Evolutionary conservation across 2,888 invertebrate genomes (phyloP), one percentile per base, ranked within the genome.

Genomic region (Artemia sinica): DNA sequence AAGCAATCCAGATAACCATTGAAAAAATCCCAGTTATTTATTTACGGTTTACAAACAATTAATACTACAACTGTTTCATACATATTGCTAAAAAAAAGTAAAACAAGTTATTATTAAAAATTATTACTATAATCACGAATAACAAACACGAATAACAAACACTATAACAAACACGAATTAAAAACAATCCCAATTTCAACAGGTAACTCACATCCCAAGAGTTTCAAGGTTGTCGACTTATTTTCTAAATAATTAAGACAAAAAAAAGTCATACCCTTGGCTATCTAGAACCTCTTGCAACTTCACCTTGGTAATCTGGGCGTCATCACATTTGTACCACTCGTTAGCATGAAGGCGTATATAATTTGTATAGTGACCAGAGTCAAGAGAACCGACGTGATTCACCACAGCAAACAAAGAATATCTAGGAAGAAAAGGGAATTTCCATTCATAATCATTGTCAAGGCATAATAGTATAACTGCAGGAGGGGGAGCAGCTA

Each of bases 311-410:
- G 89, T 92, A 73, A 97, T 92, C 76, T 90, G 84, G 77, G 94
- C 89, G 79, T 98, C 97, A 78, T 97, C 93, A 79, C 97, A 97
- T 77, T 93, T 91, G 78, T 91, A 97, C 94, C 94, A 94, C 76
- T 86, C 86, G 74, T 90, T 87, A 74, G 87, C 84, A 80, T 91
- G 89, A 77, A 94, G 93, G n/a, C 95, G 82, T 72, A 98, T 90
- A 78, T 88, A 97, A 12, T 94, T 92, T 50, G 91, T 93, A 77
- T 97, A 98, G 79, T 98, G 94, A 0, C 97, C 97, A 4, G 88
- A 87, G 76, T 94, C 91, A 70, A 94, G 82, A 5, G 90, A 89
- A 0, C 97, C 97, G 74, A 88, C 82, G 77, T 98, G 97, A 78
- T 95, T 96, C 69, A 98, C 92, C 68, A 98, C 97, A 18, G 95